Percentiles rank a stretch among this genome's conserved stretches.
phyloP scores from a whole-genome alignment of 1,140 invertebrate genomes.

The Drosophila pseudoobscura region DNA sequence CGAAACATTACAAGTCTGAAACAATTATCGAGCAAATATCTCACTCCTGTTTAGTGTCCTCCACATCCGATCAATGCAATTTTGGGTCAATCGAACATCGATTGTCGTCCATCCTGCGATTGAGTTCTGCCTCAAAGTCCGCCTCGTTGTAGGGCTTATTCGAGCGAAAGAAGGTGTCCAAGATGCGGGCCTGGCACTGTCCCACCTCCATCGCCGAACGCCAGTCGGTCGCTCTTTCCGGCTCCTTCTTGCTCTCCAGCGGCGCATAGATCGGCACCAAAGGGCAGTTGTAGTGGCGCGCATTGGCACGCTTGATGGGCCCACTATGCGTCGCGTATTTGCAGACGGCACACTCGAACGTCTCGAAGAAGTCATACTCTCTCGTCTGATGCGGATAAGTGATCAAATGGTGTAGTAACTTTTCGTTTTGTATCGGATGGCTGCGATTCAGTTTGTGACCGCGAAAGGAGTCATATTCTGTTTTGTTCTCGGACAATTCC shows the following conservation, averaged over 20 bases:
- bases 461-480: constrained; percentile 56
- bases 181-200: constrained; percentile 50
- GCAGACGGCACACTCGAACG: constrained; percentile 70
- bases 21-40: too few species aligned
- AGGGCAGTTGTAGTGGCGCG: constrained; percentile 67
- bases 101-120: not conserved
- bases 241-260: constrained; percentile 15
- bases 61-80: too few species aligned
- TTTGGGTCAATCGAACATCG: not conserved
- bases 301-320: constrained; percentile 10
- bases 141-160: constrained; percentile 41
- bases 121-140: constrained; percentile 27
- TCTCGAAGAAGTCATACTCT: constrained; percentile 25
- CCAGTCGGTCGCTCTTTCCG: constrained; percentile 52
- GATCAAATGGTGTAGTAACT: constrained; percentile 36
- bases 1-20: too few species aligned
- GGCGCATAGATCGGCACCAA: constrained; percentile 43
- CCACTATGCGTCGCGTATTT: not conserved
- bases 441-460: constrained; percentile 53
- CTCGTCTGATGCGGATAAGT: constrained; percentile 25
- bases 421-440: constrained; percentile 47
- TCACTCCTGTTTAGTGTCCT: too few species aligned
- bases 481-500: constrained; percentile 35
- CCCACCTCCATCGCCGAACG: constrained; percentile 50
- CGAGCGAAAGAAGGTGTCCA: constrained; percentile 38